A percentile compares a stretch with the other conserved stretches of the same genome.
These are phyloP conservation scores for Pampusana beccarii DNA, from an alignment of 2,113 vertebrate species.

Conservation along the genomic window DNA sequence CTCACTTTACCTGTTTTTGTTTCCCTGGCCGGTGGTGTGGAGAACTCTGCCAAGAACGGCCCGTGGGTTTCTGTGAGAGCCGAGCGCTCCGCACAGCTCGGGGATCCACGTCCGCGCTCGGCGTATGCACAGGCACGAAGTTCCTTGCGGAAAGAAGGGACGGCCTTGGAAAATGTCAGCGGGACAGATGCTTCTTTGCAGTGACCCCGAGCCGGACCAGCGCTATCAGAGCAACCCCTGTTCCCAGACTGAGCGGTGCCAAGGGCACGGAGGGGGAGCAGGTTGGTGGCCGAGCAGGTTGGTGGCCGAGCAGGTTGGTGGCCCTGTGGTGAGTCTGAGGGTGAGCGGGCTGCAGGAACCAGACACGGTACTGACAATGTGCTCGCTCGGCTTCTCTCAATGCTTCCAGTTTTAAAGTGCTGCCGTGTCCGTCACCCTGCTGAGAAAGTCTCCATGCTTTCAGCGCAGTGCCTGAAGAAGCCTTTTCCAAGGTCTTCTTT, in stretches of 20 bases:
- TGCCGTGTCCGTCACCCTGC: not conserved
- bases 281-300: too few relatives aligned
- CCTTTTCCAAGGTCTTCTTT: not conserved
- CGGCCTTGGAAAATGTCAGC: not conserved
- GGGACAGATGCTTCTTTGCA: not conserved
- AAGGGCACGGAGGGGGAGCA: too few relatives aligned
- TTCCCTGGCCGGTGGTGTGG: not conserved
- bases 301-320: too few relatives aligned
- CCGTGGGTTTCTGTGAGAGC: not conserved
- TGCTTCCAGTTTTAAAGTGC: not conserved
- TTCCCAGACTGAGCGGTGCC: not conserved
- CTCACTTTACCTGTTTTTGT: not conserved
- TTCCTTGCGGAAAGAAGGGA: not conserved
- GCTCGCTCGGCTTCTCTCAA: not conserved
- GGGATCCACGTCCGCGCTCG: accelerated
- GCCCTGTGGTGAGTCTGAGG: accelerated
- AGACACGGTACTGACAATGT: not conserved
- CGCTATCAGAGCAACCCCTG: not conserved
- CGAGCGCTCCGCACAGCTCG: accelerated
- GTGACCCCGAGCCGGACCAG: not conserved
- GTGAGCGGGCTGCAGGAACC: too few relatives aligned
- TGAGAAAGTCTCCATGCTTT: too few relatives aligned
- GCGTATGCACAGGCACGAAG: not conserved
- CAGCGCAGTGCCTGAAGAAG: not conserved
- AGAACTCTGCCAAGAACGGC: not conserved